Evolutionary conservation across 2,797 vertebrate genomes (phyloP), one percentile per base, ranked within the genome.

Genomic region (Loris lydekkerianus): DNA sequence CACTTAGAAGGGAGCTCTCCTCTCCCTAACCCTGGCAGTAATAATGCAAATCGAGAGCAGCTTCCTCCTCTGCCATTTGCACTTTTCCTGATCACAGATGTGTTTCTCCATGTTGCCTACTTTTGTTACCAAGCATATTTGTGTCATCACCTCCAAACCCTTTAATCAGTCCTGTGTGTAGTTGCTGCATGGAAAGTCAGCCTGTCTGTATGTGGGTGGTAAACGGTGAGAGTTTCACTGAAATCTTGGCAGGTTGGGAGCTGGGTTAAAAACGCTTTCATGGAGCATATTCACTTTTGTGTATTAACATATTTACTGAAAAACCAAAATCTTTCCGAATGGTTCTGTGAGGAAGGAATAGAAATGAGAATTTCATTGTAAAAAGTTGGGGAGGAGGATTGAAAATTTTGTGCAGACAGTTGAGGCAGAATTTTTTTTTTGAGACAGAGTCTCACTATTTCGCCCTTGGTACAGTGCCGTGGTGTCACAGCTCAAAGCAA

Each of bases 31-130:
- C 80, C 23, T 1, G 56, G 78, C 89, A 77, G 46, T 94, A 93
- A 84, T 65, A 72, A 85, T 58, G 85, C 93, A 98, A 96, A 97
- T 96, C 17, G 63, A 96, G 98, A 97, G 76, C 96, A 97, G 91
- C 73, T 96, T 97, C 81, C 95, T 82, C 94, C 46, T 81, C 94
- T 3, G 5, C 86, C 91, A 58, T 94, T 75, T 77, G 73, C 96
- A 82, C 80, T 86, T 75, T 46, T 92, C 82, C 88, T 95, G 6
- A 65, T 81, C 94, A 21, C 88, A 97, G 78, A 89, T 89, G 81
- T 97, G 91, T 94, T 85, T 89, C 92, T 96, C 94, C 14, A 43
- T 83, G 27, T 56, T 6, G 4, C 91, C 91, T 96, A 90, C 60
- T 15, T 21, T 94, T 97, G 88, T 96, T 60, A 90, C 11, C 20